Conservation (phyloP, 1,140 invertebrate species). For the Stratiolaelaps scimitus region DNA sequence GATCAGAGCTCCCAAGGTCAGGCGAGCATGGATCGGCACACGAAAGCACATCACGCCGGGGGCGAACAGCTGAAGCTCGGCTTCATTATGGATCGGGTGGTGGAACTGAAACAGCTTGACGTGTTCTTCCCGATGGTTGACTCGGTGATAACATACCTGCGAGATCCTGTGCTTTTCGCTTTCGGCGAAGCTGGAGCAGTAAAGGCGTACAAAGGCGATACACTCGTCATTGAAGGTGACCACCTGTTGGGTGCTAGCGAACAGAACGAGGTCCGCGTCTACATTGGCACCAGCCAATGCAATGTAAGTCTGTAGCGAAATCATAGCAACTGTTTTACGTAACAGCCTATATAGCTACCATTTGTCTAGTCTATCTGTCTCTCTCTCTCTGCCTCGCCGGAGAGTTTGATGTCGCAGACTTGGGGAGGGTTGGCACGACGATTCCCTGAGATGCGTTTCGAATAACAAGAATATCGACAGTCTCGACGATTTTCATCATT, state of each 20-base stretch:
- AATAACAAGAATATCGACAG: not conserved
- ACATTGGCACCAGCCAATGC: conserved; percentile 70
- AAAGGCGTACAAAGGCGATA: conserved; percentile 85
- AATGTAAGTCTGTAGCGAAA: conserved; percentile 50
- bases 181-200: conserved; percentile 45
- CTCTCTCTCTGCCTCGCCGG: no score
- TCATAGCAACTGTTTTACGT: no score
- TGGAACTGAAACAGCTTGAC: conserved; percentile 69
- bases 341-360: no score
- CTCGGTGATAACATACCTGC: conserved; percentile 68
- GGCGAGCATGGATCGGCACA: conserved; percentile 32
- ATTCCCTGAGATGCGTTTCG: not conserved
- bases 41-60: conserved; percentile 28
- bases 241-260: conserved; percentile 79
- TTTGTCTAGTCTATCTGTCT: no score
- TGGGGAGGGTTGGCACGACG: not conserved
- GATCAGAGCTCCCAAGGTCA: not conserved
- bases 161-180: conserved; percentile 77
- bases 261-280: conserved; percentile 82
- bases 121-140: conserved; percentile 55
- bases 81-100: conserved; percentile 91
- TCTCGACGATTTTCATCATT: not conserved
- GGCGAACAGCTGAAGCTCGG: conserved; percentile 50
- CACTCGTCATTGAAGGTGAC: conserved; percentile 85
- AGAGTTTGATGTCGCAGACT: no score